These are phyloP conservation scores for Zosterops hypoxanthus DNA, from an alignment of 2,113 vertebrate species.

Conservation along the genomic window DNA sequence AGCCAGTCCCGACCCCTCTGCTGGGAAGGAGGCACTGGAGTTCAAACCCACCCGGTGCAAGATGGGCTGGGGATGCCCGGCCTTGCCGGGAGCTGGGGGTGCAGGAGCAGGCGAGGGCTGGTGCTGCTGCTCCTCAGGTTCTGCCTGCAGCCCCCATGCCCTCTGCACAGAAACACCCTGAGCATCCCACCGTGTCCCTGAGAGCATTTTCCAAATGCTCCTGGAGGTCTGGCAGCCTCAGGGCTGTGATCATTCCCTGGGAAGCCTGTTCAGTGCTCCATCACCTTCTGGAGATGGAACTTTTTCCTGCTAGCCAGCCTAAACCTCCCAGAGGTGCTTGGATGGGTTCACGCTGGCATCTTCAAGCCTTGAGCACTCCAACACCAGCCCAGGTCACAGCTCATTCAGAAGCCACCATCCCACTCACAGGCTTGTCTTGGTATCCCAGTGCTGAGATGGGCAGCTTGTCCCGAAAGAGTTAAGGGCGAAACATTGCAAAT, in stretches of 20 bases:
- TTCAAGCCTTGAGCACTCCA: neutral
- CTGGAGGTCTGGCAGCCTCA: neutral
- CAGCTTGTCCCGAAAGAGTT: constrained; percentile 28
- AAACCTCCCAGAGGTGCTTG: neutral
- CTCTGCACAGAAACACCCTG: neutral
- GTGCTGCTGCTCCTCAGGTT: neutral
- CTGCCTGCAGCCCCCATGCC: neutral
- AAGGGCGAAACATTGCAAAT: neutral
- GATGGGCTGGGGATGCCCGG: fast-evolving
- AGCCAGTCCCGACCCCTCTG: neutral
- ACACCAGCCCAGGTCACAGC: neutral
- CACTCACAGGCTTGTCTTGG: neutral
- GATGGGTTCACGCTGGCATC: fast-evolving
- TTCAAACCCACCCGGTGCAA: fast-evolving
- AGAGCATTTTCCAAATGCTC: fast-evolving
- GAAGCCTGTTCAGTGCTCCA: neutral
- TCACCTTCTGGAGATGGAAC: neutral
- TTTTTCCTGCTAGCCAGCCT: neutral
- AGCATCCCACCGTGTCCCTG: neutral
- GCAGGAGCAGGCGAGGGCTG: neutral
- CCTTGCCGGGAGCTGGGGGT: fast-evolving
- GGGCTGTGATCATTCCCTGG: neutral
- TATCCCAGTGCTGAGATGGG: neutral
- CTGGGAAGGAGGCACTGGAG: neutral
- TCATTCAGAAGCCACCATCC: neutral